Conservation (phyloP, 2,797 vertebrate genomes). For the Iguana delicatissima region DNA sequence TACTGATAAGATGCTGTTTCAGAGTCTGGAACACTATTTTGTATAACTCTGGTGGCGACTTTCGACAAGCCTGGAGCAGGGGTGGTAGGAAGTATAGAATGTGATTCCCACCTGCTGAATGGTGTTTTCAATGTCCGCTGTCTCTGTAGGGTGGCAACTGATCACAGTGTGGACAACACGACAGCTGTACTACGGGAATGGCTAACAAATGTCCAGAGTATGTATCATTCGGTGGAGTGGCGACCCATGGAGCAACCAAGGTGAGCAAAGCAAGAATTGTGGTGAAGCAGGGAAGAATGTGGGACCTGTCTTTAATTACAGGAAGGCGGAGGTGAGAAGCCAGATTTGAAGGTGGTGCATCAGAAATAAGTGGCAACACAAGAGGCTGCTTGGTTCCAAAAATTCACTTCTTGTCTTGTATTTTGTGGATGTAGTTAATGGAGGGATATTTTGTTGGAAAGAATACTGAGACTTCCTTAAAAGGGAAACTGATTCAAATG, state of each 20-base stretch:
- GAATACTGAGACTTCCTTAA: not conserved
- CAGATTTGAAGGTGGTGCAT: not conserved
- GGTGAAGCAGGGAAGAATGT: not conserved
- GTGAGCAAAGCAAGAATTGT: slow-evolving; percentile 70
- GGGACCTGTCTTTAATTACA: too few species aligned
- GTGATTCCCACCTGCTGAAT: not conserved
- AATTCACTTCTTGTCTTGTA: not conserved
- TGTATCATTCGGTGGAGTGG: slow-evolving; percentile 94
- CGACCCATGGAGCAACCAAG: slow-evolving; percentile 87
- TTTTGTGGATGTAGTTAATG: not conserved
- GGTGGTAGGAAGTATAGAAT: not conserved
- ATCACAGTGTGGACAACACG: slow-evolving; percentile 94
- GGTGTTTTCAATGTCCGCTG: not conserved
- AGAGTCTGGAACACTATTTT: not conserved
- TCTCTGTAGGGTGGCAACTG: slow-evolving; percentile 89
- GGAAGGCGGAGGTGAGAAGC: not conserved
- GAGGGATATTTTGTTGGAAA: not conserved
- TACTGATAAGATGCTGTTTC: not conserved
- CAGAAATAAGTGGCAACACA: not conserved
- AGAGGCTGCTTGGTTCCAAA: not conserved
- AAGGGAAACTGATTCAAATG: too few species aligned
- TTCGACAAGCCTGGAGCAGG: not conserved
- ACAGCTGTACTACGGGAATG: slow-evolving; percentile 88
- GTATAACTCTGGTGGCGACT: too few species aligned
- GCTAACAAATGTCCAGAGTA: slow-evolving; percentile 88